A percentile compares a stretch with the other conserved stretches of the same genome.
These are phyloP conservation scores for Polietes domitor DNA, from an alignment of 2,888 invertebrate species.

Conservation along the genomic window DNA sequence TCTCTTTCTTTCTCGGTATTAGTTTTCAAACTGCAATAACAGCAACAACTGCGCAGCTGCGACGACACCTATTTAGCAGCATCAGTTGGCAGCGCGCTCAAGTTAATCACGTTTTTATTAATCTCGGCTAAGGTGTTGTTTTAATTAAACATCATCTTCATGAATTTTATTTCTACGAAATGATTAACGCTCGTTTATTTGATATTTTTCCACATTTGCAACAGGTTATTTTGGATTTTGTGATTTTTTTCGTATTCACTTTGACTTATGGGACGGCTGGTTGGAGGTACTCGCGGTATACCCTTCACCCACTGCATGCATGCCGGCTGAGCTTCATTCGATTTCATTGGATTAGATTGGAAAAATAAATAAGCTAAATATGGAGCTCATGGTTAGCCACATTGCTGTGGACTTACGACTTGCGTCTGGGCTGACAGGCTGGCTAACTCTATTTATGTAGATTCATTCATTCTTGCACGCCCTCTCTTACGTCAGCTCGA, in stretches of 20 bases:
- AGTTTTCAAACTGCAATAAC: neutral
- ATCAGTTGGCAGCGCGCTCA: neutral
- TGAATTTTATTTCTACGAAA: neutral
- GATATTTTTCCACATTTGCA: slow-evolving; percentile 6
- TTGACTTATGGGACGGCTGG: neutral
- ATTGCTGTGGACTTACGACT: neutral
- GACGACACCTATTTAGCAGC: slow-evolving; percentile 7
- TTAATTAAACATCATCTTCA: slow-evolving; percentile 29
- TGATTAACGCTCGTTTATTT: neutral
- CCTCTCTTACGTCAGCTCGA: no score
- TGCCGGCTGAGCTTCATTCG: neutral
- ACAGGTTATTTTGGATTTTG: slow-evolving; percentile 1
- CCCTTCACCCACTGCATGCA: slow-evolving; percentile 11
- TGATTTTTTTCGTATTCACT: neutral
- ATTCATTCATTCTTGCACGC: neutral
- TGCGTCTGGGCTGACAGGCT: neutral
- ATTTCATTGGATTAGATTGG: neutral
- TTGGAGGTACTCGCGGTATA: neutral
- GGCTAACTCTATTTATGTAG: neutral
- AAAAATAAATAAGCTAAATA: neutral
- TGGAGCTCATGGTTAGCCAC: slow-evolving; percentile 22
- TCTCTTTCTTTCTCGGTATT: neutral
- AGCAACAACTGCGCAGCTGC: neutral
- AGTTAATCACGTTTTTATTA: slow-evolving; percentile 40
- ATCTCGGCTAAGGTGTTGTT: slow-evolving; percentile 21